Base-by-base conservation (phyloP, 2,797 vertebrate species). In the Myripristis jacobus region DNA sequence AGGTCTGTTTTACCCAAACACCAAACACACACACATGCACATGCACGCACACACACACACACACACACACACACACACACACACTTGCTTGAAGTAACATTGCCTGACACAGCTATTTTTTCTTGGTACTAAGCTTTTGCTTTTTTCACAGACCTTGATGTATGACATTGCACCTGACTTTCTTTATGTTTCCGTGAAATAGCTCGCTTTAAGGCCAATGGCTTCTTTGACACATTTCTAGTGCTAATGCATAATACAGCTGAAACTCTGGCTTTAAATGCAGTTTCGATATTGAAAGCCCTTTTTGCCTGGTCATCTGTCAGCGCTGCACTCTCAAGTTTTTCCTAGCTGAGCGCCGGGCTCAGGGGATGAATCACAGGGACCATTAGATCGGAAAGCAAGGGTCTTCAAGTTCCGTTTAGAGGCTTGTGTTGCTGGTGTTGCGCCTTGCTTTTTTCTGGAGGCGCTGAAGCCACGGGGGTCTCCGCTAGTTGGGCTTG, bases 291-390 rank as follows among this genome's bases (percentile, higher is more conserved):
- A 41, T 54, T 19, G 50, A 77, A 75, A 76, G 47, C 21, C 31
- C 34, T 51, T 73, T 76, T 75, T 6, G 24, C 19, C 61, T 38
- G 29, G 46, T 75, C 83, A 58, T 83, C 66, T 80, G 58, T 60
- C 61, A 18, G 50, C 6, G 27, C 31, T 48, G 58, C 77, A 70
- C 21, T 82, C 56, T 27, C 65, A 80, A 19, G 60, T 72, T 73
- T 65, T 72, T 65, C 65, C 48, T 25, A n/a, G 56, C 62, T 59
- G 60, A 86, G 64, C 24, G 27, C 22, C 57, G 54, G 75, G 72
- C 80, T 70, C 73, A 16, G 2, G 82, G 82, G 86, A 76, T 31
- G 78, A 29, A 86, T 91, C 82, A 82, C 76, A 85, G 83, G 73
- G 81, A 71, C 81, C 80, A 88, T 89, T 87, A 89, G 77, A 86